Evolutionary conservation across 1,140 invertebrate genomes (phyloP), one percentile per base, ranked within the genome.

Genomic region (Psix sp.): DNA sequence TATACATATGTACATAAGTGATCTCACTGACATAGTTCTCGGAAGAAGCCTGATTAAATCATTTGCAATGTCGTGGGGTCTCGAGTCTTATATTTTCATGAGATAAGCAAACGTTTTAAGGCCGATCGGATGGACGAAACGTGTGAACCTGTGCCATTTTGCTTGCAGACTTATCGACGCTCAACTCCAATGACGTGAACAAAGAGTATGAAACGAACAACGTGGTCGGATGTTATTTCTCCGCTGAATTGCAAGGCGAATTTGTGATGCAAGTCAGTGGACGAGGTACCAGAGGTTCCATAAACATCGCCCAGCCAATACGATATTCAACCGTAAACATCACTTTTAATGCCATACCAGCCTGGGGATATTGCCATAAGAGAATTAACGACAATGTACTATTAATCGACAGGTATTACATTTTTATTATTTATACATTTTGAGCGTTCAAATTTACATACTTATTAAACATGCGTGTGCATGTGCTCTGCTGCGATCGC

Each of bases 191-290:
- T 48, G 68, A 76, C 21, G 60, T 72, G 51, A 63, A 68, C 31
- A 67, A 72, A 33, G 59, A 76, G 63, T 76, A 72, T 21, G 67
- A 76, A 49, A 35, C 43, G 29, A 66, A 52, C 24, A 59, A 82
- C 66, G 79, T 76, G 68, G 84, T 84, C 14, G 84, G 87, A 10
- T 93, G 92, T 82, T 92, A 91, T 77, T 92, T 93, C 80, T 88
- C 91, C n/a, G 87, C 90, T 36, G 91, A 92, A 82, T 89, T 89
- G 63, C 91, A 92, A 85, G 91, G 91, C 14, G 90, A 91, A 59
- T 93, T 89, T 80, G 80, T 90, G 49, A 92, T 90, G 83, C 91
- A 92, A 84, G 89, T 88, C 40, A 87, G 82, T 74, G 82, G 84
- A 42, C 83, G 78, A 38, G 79, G 78, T 39, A 78, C 76, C 29